A percentile compares a stretch with the other conserved stretches of the same genome.
Evolutionary conservation across 2,888 invertebrate species (phyloP).

Genomic region (Coleophora deauratella): DNA sequence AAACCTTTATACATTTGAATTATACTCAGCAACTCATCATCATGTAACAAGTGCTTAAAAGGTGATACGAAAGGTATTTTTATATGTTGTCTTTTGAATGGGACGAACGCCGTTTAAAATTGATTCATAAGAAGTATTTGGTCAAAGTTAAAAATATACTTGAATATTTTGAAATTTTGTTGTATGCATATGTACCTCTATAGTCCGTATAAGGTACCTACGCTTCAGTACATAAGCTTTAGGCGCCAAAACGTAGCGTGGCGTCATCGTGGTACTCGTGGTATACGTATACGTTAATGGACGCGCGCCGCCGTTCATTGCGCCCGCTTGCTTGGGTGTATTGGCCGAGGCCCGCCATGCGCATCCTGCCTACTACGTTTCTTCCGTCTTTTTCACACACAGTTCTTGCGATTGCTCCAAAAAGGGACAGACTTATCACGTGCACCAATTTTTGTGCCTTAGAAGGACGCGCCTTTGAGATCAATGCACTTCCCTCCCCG

Average conservation of each 20-base stretch:
- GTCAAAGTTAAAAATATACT: no score
- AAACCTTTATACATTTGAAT: no score
- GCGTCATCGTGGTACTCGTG: no score
- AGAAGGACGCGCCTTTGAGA: conserved; percentile 67
- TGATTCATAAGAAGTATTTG: no score
- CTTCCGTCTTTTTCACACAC: conserved; percentile 53
- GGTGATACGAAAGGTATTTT: no score
- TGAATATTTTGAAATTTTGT: no score
- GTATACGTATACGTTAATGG: conserved; percentile 55
- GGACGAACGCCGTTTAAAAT: no score
- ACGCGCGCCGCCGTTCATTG: conserved; percentile 59
- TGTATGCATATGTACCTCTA: no score
- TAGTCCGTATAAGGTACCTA: neutral
- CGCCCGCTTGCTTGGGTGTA: conserved; percentile 62
- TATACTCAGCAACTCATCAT: no score
- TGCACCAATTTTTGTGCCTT: conserved; percentile 68
- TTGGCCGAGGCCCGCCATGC: conserved; percentile 66
- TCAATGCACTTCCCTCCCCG: conserved; percentile 70
- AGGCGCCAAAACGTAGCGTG: conserved; percentile 65
- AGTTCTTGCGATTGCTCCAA: conserved; percentile 29
- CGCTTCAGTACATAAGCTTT: neutral
- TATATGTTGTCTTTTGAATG: no score
- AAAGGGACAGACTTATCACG: conserved; percentile 58
- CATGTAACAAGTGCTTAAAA: no score
- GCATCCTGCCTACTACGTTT: conserved; percentile 67